phyloP scores from a whole-genome alignment of 2,888 invertebrate species.

The Geophilus truncorum region DNA sequence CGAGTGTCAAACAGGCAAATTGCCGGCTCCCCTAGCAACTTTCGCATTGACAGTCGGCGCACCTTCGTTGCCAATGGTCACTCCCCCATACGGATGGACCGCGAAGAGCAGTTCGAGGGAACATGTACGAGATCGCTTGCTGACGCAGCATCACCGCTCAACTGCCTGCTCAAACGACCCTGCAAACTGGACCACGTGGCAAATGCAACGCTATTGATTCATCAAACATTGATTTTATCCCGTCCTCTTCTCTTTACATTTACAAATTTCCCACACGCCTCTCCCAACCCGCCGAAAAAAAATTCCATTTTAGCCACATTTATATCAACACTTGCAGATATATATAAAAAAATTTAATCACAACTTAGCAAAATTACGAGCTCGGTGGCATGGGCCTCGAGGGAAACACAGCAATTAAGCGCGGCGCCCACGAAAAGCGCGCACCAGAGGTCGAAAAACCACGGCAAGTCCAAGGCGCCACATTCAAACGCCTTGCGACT shows the following conservation, averaged over 20 bases:
- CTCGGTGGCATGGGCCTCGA: neutral
- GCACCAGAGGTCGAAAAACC: neutral
- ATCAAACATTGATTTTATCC: neutral
- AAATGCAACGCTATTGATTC: neutral
- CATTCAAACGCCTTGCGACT: neutral
- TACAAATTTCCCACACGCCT: neutral
- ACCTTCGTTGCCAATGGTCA: neutral
- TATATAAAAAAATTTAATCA: conserved; percentile 2
- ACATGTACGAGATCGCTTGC: neutral
- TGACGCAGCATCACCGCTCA: conserved; percentile 16
- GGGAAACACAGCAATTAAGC: conserved; percentile 1
- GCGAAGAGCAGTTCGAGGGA: neutral
- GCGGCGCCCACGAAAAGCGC: neutral
- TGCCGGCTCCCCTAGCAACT: neutral
- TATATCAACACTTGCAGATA: too few species aligned
- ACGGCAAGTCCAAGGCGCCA: neutral
- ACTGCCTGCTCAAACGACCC: conserved; percentile 12
- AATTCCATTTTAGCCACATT: too few species aligned
- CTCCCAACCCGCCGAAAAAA: neutral
- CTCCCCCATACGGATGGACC: conserved; percentile 12
- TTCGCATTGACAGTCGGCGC: conserved; percentile 1
- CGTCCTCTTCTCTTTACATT: neutral
- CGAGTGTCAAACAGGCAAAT: conserved; percentile 20
- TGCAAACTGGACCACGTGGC: neutral
- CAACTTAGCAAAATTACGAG: conserved; percentile 12